Conservation (phyloP, 2,113 vertebrate species). For the Odontophorus gujanensis region DNA sequence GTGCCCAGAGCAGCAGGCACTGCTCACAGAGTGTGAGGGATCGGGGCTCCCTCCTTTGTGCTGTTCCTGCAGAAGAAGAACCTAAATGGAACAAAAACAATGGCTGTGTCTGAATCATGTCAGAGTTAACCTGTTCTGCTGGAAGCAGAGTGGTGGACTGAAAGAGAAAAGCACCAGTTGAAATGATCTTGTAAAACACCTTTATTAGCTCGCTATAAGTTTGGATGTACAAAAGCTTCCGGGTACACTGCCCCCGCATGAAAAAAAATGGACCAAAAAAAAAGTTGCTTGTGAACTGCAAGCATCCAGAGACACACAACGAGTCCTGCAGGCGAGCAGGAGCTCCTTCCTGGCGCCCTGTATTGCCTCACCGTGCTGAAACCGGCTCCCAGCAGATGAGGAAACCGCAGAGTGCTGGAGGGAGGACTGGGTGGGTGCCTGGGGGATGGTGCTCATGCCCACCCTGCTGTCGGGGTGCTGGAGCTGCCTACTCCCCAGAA, state of each 20-base stretch:
- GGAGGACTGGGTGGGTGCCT: accelerated
- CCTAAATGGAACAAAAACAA: no score
- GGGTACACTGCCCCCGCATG: background rate
- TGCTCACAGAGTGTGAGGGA: accelerated
- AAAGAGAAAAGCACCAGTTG: background rate
- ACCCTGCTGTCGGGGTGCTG: accelerated
- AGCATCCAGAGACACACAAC: background rate
- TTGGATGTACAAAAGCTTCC: slow-evolving; percentile 51
- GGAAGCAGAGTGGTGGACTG: background rate
- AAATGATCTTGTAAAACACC: slow-evolving; percentile 12
- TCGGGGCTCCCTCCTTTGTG: accelerated
- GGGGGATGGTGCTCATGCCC: background rate
- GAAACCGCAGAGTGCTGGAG: background rate
- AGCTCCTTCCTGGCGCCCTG: background rate
- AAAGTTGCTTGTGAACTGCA: background rate
- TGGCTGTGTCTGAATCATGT: no score
- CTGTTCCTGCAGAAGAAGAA: background rate
- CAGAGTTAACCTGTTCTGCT: background rate
- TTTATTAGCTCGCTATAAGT: slow-evolving; percentile 24
- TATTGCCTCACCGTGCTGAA: background rate
- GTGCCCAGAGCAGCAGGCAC: background rate
- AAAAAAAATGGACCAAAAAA: background rate
- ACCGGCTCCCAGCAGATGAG: background rate
- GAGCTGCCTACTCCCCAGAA: background rate
- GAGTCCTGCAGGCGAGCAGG: background rate